Base-by-base conservation (phyloP, 1,140 invertebrate genomes). In the Drosophila bocki region DNA sequence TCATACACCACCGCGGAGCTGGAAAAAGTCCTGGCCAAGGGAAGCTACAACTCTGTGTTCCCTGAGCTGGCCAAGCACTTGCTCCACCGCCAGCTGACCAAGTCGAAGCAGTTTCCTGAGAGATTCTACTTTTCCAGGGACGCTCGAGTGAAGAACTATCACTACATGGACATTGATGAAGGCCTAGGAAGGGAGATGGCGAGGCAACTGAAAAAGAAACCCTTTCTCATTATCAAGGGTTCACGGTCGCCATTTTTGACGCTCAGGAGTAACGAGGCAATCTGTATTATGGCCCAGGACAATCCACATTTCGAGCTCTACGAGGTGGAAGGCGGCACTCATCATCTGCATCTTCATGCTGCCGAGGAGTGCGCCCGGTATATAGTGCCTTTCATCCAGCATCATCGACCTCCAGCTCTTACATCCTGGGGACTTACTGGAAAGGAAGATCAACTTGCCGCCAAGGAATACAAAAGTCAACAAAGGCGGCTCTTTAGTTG, bases 291-390 rank as follows among this genome's bases (percentile, higher is more conserved):
- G 37, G 32, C 29, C 3, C 93, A 93, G 35, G 83, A 93, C 51
- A 93, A 95, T 81, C 90, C 92, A 3, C 93, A 95, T 37, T 96
- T 95, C 86, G 93, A 95, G 78, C 94, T 93, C 62, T 92, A 95
- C 53, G 93, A 94, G 48, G 81, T 72, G 32, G 11, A 72, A 17
- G 45, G 39, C 7, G 82, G 84, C 7, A 96, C 96, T 92, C 96
- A 97, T 92, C 86, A 91, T 32, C 91, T 95, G 9, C 96, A 97
- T 91, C 93, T 97, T 41, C 96, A 95, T 54, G 93, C 95, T 77
- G 94, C 96, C 6, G 93, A 95, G 79, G 79, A 85, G 32, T 91
- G 96, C 45, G 94, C 94, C 7, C 82, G 93, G 26, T 74, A 94
- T n/a, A 94, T 96, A n/a, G 93, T 93, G 54, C 91, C 94, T 7